These are phyloP conservation scores for Enteromius afrohamiltoni DNA, from an alignment of 2,797 vertebrate genomes.

Conservation along the genomic window DNA sequence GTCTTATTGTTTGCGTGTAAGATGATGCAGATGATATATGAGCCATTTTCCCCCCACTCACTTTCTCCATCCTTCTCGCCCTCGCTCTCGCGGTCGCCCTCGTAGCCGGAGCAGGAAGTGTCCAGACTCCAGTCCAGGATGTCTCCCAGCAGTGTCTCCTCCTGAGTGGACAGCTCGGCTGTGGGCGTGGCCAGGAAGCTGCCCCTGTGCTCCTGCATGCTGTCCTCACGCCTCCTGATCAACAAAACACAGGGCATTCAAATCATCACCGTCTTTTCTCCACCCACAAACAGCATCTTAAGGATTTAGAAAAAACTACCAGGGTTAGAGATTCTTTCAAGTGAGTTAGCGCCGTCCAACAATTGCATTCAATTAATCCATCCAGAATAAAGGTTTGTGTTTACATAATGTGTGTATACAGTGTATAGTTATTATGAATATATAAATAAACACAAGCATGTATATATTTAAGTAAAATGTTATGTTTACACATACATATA, in stretches of 20 bases:
- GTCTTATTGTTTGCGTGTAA: not conserved
- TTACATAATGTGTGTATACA: too few species aligned
- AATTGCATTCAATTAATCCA: too few species aligned
- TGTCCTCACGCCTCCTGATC: conserved; percentile 86
- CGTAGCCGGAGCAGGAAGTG: conserved; percentile 89
- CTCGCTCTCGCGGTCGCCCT: conserved; percentile 92
- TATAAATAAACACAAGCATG: too few species aligned
- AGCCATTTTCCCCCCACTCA: conserved; percentile 69
- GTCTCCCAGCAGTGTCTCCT: conserved; percentile 89
- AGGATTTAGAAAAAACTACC: not conserved
- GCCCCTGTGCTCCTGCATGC: conserved; percentile 83
- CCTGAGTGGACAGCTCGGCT: conserved; percentile 91
- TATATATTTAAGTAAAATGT: too few species aligned
- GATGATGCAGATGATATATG: conserved; percentile 4
- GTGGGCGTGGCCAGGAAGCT: conserved; percentile 93
- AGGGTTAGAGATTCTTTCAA: too few species aligned
- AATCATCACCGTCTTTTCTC: not conserved
- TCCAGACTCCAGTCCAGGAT: conserved; percentile 97
- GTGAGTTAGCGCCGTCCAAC: too few species aligned
- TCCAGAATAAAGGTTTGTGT: too few species aligned
- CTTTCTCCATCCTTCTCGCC: conserved; percentile 87
- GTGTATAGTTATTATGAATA: too few species aligned
- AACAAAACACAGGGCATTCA: conserved; percentile 40
- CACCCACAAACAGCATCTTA: too few species aligned
- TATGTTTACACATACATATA: too few species aligned